Evolutionary conservation across 2,113 vertebrate species (phyloP).

Genomic region (Nerophis lumbriciformis): DNA sequence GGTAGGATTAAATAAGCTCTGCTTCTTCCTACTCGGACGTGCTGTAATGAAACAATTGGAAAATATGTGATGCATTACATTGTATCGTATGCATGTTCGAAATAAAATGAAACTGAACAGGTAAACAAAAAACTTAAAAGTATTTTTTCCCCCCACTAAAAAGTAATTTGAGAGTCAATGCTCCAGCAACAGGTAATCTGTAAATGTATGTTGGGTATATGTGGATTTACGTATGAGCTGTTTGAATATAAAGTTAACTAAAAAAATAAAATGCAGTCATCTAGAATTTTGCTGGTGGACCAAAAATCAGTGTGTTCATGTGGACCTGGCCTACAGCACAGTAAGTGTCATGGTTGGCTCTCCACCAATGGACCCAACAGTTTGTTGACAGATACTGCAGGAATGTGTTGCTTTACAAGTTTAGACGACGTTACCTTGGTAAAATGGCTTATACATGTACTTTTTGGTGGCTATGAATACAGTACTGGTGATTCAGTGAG

Average conservation of each 20-base stretch:
- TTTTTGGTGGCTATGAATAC: neutral
- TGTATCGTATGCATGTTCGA: too few species aligned
- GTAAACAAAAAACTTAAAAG: too few species aligned
- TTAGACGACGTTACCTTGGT: slow-evolving; percentile 5
- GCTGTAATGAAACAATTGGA: too few species aligned
- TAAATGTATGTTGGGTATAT: neutral
- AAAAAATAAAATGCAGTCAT: neutral
- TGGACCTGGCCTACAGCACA: neutral
- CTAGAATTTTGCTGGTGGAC: neutral
- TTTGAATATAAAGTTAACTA: neutral
- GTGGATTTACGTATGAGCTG: neutral
- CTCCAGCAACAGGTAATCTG: neutral
- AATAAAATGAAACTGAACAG: too few species aligned
- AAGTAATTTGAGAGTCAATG: neutral
- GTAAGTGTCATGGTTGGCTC: slow-evolving; percentile 1
- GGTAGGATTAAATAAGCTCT: too few species aligned
- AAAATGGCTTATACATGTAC: neutral
- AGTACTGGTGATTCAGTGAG: neutral
- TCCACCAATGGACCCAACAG: slow-evolving; percentile 5
- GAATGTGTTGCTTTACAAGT: slow-evolving; percentile 6
- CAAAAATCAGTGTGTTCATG: neutral
- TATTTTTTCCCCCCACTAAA: too few species aligned
- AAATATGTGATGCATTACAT: too few species aligned
- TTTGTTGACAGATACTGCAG: neutral
- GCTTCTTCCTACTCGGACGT: too few species aligned